These are phyloP conservation scores for Mola mola DNA, from an alignment of 2,113 vertebrate species.

Conservation along the genomic window DNA sequence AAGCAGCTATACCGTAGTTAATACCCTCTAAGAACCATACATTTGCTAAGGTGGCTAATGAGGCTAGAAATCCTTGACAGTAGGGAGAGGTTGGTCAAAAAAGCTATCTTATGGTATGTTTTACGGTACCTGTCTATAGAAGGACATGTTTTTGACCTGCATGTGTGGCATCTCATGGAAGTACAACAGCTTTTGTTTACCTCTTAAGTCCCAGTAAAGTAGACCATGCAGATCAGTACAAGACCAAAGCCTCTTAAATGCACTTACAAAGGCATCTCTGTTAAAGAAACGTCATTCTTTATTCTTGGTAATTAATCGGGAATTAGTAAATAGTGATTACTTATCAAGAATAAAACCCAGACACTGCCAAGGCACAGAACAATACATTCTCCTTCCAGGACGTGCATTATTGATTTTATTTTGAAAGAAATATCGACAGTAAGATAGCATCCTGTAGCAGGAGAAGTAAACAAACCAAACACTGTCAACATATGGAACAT, in stretches of 20 bases:
- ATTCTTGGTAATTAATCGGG: too few species aligned
- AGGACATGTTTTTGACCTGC: neutral
- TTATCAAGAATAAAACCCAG: too few species aligned
- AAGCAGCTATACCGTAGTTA: conserved; percentile 38
- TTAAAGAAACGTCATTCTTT: neutral
- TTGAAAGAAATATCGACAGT: neutral
- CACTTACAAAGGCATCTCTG: neutral
- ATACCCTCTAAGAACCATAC: conserved; percentile 24
- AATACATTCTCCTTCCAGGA: neutral
- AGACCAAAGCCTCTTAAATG: neutral
- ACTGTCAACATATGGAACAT: neutral
- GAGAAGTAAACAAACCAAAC: conserved; percentile 39
- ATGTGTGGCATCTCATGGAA: neutral
- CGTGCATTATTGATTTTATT: neutral
- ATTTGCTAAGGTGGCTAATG: conserved; percentile 38
- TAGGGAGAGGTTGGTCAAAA: too few species aligned
- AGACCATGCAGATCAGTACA: neutral
- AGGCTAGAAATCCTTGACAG: conserved; percentile 12
- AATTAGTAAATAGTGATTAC: too few species aligned
- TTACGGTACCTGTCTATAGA: too few species aligned
- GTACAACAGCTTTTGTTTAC: conserved; percentile 6
- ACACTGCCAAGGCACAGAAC: too few species aligned
- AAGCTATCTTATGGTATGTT: too few species aligned
- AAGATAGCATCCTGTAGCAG: conserved; percentile 8
- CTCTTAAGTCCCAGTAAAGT: neutral